Conservation (phyloP, 2,113 vertebrate species). For the Rhagologus leucostigma region DNA sequence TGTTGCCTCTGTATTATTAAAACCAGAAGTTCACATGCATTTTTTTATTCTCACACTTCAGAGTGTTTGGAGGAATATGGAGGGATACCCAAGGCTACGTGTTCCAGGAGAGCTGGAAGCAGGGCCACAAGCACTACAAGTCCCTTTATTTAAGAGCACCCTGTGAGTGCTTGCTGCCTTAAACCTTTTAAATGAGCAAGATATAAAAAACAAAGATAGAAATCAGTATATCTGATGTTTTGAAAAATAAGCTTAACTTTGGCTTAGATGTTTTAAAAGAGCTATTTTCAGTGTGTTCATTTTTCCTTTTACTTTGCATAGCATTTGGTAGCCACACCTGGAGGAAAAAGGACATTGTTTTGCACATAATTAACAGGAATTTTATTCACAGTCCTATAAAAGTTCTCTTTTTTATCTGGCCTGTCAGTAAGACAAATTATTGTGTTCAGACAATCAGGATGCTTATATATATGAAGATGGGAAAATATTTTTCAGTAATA, state of each 20-base stretch:
- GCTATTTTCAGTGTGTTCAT: not conserved
- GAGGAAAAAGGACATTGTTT: not conserved
- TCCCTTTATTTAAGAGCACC: not conserved
- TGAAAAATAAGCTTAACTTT: not conserved
- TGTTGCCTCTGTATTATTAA: not conserved
- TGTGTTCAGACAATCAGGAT: not conserved
- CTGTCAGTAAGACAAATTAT: not conserved
- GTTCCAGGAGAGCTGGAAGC: not conserved
- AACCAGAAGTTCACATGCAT: not conserved
- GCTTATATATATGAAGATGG: not conserved
- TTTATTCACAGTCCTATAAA: not conserved
- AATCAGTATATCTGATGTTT: not conserved
- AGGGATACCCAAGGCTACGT: fast-evolving
- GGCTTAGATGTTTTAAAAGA: not conserved
- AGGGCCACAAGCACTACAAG: not conserved
- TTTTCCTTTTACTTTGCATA: not conserved
- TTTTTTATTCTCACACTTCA: not conserved
- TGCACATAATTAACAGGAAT: not conserved
- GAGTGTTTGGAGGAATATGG: not conserved
- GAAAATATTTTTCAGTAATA: not conserved
- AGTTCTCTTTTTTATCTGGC: not conserved
- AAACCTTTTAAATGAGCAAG: not conserved
- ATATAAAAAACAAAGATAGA: not conserved
- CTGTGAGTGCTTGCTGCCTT: not conserved
- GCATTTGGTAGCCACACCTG: not conserved